Conservation (phyloP, 2,113 vertebrate species). For the Pedetes capensis region DNA sequence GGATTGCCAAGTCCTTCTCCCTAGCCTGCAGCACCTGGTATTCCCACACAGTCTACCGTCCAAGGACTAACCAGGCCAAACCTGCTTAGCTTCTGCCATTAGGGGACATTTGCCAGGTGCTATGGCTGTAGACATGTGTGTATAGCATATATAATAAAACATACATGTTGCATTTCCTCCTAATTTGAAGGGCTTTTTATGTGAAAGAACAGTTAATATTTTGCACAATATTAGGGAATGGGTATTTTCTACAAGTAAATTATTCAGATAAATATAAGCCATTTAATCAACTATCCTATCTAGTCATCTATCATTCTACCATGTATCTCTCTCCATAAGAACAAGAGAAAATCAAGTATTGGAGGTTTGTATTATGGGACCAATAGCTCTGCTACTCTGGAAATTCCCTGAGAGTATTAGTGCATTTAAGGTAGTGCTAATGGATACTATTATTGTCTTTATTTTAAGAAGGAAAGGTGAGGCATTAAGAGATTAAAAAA, state of each 20-base stretch:
- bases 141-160: neutral
- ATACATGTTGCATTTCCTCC: neutral
- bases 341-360: neutral
- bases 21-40: no score
- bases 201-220: neutral
- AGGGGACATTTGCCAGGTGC: no score
- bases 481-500: neutral
- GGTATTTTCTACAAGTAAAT: neutral
- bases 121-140: neutral
- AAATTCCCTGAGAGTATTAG: neutral
- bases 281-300: neutral
- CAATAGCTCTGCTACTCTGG: neutral
- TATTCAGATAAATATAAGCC: neutral
- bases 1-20: no score
- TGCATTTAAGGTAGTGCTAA: neutral
- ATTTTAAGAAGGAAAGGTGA: neutral
- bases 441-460: neutral
- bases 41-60: no score
- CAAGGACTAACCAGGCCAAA: no score
- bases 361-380: neutral
- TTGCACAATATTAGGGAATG: neutral
- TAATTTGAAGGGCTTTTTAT: neutral
- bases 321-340: neutral
- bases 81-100: no score
- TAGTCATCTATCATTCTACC: neutral